Evolutionary conservation across 2,888 invertebrate species (phyloP).

Genomic region (Hirtodrosophila confusa): DNA sequence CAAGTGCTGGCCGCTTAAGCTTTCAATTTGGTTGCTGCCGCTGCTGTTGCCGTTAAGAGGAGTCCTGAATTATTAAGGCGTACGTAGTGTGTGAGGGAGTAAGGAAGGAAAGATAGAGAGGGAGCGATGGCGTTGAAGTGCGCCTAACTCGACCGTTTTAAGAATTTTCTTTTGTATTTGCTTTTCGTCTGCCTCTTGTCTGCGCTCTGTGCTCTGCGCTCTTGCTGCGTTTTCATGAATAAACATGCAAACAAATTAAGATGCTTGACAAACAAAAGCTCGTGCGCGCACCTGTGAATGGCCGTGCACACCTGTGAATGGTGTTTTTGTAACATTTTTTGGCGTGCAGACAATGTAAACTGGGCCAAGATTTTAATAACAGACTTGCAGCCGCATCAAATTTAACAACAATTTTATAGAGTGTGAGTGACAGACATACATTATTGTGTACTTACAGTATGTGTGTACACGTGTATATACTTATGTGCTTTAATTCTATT

Average conservation of each 20-base stretch:
- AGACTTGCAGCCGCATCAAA: slow-evolving; percentile 18
- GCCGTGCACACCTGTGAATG: slow-evolving; percentile 48
- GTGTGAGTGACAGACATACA: neutral
- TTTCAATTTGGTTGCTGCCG: slow-evolving; percentile 59
- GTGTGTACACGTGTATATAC: too few species aligned
- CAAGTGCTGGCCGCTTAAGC: slow-evolving; percentile 52
- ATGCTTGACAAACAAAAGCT: slow-evolving; percentile 53
- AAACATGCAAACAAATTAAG: slow-evolving; percentile 71
- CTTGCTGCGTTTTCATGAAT: slow-evolving; percentile 51
- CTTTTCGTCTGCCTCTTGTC: slow-evolving; percentile 48
- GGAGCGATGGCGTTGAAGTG: slow-evolving; percentile 10
- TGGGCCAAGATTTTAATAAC: slow-evolving; percentile 69
- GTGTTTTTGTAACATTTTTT: slow-evolving; percentile 11
- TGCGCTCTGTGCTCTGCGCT: slow-evolving; percentile 56
- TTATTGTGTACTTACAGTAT: neutral
- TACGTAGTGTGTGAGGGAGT: slow-evolving; percentile 10
- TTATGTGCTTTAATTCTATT: slow-evolving; percentile 33
- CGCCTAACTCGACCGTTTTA: slow-evolving; percentile 27
- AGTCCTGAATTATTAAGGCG: slow-evolving; percentile 68
- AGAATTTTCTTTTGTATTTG: slow-evolving; percentile 33
- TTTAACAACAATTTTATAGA: slow-evolving; percentile 5
- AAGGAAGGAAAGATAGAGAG: slow-evolving; percentile 1
- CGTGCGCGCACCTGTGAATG: slow-evolving; percentile 52
- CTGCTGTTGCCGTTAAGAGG: slow-evolving; percentile 29
- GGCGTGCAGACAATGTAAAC: slow-evolving; percentile 48